Evolutionary conservation across 1,140 invertebrate genomes (phyloP).

Genomic region (Helicoverpa armigera): DNA sequence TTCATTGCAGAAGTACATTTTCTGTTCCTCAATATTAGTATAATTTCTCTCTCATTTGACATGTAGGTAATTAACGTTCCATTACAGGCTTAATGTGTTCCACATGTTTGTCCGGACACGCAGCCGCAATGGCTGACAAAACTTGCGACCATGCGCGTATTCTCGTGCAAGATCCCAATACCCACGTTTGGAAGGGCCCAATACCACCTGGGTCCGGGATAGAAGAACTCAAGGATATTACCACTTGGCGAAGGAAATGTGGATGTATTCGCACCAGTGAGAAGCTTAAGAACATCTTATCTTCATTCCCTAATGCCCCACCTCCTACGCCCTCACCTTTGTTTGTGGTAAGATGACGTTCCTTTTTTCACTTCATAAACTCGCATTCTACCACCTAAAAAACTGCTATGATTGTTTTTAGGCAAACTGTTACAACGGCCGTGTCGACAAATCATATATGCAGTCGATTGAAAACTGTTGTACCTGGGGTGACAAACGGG

Average conservation of each 20-base stretch:
- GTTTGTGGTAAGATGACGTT: not conserved
- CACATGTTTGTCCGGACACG: not conserved
- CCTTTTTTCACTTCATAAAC: too few relatives aligned
- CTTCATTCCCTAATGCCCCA: conserved; percentile 67
- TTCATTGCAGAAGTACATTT: too few relatives aligned
- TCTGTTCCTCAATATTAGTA: too few relatives aligned
- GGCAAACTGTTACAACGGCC: conserved; percentile 53
- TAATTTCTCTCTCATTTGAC: too few relatives aligned
- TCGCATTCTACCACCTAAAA: not conserved
- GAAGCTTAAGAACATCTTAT: conserved; percentile 69
- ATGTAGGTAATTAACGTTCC: too few relatives aligned
- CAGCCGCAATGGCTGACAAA: not conserved
- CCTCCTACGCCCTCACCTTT: conserved; percentile 58
- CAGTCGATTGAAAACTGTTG: not conserved
- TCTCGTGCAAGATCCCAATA: not conserved
- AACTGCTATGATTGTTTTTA: not conserved
- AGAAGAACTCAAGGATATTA: too few relatives aligned
- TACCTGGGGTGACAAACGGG: not conserved
- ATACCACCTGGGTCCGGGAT: too few relatives aligned
- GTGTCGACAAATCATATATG: not conserved
- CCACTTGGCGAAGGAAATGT: conserved; percentile 64
- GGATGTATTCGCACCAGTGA: conserved; percentile 75
- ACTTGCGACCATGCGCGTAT: conserved; percentile 7
- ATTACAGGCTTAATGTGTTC: not conserved
- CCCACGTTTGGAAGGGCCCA: not conserved